These are phyloP conservation scores for Lepus americanus DNA, from an alignment of 2,113 vertebrate species.

Conservation along the genomic window DNA sequence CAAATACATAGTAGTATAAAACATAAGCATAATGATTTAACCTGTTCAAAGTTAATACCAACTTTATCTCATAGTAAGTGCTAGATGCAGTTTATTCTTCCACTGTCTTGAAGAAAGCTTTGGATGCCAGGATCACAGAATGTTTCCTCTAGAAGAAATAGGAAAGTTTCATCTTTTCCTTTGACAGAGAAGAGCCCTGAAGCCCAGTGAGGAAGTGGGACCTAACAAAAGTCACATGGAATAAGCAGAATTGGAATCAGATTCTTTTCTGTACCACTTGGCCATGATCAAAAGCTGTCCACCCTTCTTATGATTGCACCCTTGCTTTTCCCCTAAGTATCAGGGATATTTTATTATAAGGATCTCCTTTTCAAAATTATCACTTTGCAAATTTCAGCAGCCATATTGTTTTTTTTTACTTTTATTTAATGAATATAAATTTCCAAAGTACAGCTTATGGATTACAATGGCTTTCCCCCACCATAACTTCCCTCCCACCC, in stretches of 20 bases:
- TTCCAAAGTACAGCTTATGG: too few relatives aligned
- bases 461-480: too few relatives aligned
- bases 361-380: not conserved
- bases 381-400: slow-evolving; percentile 9
- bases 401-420: not conserved
- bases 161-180: slow-evolving; percentile 2
- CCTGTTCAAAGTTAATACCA: not conserved
- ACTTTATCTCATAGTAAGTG: not conserved
- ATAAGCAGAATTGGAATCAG: not conserved
- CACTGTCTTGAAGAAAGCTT: not conserved
- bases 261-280: not conserved
- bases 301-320: not conserved
- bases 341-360: not conserved
- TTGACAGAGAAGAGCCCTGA: not conserved
- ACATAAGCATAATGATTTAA: not conserved
- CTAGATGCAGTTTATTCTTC: not conserved
- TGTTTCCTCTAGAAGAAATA: slow-evolving; percentile 38
- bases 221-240: not conserved
- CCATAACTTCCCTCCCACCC: too few relatives aligned
- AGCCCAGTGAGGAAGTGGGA: not conserved
- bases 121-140: not conserved
- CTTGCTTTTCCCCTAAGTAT: not conserved
- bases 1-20: not conserved
- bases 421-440: too few relatives aligned
- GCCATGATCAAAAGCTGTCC: not conserved